A percentile compares a stretch with the other conserved stretches of the same genome.
phyloP scores from a whole-genome alignment of 2,113 vertebrate species.

The Gobius niger region DNA sequence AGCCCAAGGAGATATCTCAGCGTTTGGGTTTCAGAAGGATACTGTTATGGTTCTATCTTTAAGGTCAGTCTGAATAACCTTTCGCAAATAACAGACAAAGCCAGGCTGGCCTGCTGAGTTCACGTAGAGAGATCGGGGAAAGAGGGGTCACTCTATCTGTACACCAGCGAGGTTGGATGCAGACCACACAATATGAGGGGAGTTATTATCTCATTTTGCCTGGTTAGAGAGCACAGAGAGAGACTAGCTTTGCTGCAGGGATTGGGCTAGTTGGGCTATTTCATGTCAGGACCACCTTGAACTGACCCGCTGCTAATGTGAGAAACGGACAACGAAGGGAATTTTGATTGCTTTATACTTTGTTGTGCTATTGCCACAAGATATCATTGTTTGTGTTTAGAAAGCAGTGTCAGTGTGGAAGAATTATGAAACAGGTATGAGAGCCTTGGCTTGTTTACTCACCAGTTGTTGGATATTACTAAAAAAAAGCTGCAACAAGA shows the following conservation, averaged over 20 bases:
- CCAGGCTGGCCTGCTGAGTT: conserved; percentile 19
- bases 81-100: conserved; percentile 25
- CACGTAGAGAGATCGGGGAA: neutral
- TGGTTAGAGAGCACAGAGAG: conserved; percentile 9
- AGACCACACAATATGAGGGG: neutral
- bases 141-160: conserved; percentile 12
- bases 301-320: conserved; percentile 42
- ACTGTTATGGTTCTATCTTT: conserved; percentile 36
- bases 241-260: conserved; percentile 40
- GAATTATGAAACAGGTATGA: too few relatives aligned
- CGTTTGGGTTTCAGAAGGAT: conserved; percentile 6
- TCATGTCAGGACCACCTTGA: conserved; percentile 15
- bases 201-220: conserved; percentile 41
- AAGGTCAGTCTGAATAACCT: conserved; percentile 36
- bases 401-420: too few relatives aligned
- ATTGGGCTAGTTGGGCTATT: conserved; percentile 23
- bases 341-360: neutral
- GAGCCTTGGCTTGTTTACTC: too few relatives aligned
- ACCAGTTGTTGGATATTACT: too few relatives aligned
- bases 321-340: conserved; percentile 18
- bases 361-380: neutral
- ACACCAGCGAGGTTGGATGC: neutral
- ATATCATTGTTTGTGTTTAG: neutral
- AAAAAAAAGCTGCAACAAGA: too few relatives aligned
- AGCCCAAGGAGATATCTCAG: conserved; percentile 39